Base-by-base conservation (phyloP, 2,888 invertebrate species). In the Serripes groenlandicus region DNA sequence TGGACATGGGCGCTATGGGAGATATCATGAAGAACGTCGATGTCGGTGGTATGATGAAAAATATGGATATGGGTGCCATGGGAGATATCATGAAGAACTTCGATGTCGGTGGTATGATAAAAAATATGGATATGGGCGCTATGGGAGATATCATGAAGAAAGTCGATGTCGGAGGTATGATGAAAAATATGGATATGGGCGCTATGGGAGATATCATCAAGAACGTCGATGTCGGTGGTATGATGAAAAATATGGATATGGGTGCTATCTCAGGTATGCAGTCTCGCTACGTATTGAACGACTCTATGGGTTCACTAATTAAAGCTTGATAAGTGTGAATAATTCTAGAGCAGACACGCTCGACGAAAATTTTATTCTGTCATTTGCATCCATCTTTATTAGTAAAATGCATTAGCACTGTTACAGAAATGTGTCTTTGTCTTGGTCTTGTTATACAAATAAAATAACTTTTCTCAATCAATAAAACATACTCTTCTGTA, bases 181-280 rank as follows among this genome's bases (percentile, higher is more conserved):
- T 81, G 74, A 77, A 81, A 28, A 83, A 86, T 23, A 78, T 83
- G 58, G 83, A 86, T 56, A 75, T 86, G 62, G 85, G 83, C 3
- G 71, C 75, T 52, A 77, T 85, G 49, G 74, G 76, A 11, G 76
- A 76, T 26, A 76, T 85, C n/a, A 54, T 78, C 56, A 85, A 85
- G 52, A 81, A 81, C 56, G 73, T 76, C 28, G 85, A 85, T 60
- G 62, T 85, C 18, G 77, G 62, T 0, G 42, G 62, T 34, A n/a
- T 84, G n/a, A 80, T 84, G 83, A 77, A 84, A 34, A 84, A 84
- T 66, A 84, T 84, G 80, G 77, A 84, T 34, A 52, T 80, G 30
- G 85, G 74, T 5, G 21, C 73, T 18, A 73, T 78, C 26, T n/a
- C n/a, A n/a, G n/a, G 62, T 80, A 81, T 34, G 70, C 77, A 21